Conservation (phyloP, 2,797 vertebrate genomes). For the Sebastes vulpes region DNA sequence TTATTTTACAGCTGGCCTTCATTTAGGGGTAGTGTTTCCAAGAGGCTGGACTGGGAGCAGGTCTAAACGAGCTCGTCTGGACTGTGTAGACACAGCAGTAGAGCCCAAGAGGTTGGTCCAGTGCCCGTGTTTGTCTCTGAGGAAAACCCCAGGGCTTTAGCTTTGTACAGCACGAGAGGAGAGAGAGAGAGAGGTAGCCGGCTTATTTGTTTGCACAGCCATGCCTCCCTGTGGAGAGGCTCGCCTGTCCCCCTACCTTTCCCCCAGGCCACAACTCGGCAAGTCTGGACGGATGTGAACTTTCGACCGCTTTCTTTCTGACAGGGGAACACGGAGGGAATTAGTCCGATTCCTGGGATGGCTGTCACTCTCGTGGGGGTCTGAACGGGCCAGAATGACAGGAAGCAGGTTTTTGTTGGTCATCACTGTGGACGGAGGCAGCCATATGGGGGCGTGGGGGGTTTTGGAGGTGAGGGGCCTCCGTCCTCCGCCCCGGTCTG, state of each 20-base stretch:
- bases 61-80: constrained; percentile 65
- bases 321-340: constrained; percentile 45
- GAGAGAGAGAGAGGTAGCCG: constrained; percentile 22
- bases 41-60: constrained; percentile 37
- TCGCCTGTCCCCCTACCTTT: not conserved
- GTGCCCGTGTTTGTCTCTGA: constrained; percentile 66
- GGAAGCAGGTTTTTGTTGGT: constrained; percentile 60
- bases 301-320: constrained; percentile 57
- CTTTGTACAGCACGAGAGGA: constrained; percentile 19
- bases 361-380: constrained; percentile 39
- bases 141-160: constrained; percentile 62
- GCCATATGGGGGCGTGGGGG: not conserved
- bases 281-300: constrained; percentile 70
- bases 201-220: constrained; percentile 76
- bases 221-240: constrained; percentile 40
- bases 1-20: constrained; percentile 58
- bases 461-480: constrained; percentile 23
- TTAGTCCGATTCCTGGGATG: constrained; percentile 54
- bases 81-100: constrained; percentile 40
- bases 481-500: constrained; percentile 46
- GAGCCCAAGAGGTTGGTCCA: constrained; percentile 54
- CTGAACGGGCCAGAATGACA: constrained; percentile 27
- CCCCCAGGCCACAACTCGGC: constrained; percentile 20
- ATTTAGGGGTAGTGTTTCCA: constrained; percentile 50
- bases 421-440: constrained; percentile 12